These are phyloP conservation scores for Aptenodytes forsteri DNA, from an alignment of 2,113 vertebrate genomes.

Conservation along the genomic window DNA sequence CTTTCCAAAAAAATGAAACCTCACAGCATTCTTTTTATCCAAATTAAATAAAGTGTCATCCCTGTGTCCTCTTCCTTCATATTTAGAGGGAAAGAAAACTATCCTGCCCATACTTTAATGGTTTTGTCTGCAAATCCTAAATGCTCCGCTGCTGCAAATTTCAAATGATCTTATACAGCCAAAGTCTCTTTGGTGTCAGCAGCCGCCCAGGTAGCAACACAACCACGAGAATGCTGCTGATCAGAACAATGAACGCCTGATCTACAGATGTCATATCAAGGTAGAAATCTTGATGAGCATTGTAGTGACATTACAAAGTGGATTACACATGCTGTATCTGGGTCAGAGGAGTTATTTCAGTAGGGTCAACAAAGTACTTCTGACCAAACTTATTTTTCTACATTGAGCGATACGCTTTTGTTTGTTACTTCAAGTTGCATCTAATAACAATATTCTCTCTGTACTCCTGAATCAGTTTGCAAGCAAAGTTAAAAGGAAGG, in stretches of 20 bases:
- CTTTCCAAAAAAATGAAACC: conserved; percentile 54
- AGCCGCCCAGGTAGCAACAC: conserved; percentile 64
- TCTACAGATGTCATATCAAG: conserved; percentile 65
- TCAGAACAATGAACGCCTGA: conserved; percentile 71
- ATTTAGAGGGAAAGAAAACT: conserved; percentile 66
- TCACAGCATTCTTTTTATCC: conserved; percentile 72
- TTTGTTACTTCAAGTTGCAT: conserved; percentile 37
- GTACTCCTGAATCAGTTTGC: neutral
- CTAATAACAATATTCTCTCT: neutral
- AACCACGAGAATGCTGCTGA: conserved; percentile 61
- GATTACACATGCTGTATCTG: conserved; percentile 69
- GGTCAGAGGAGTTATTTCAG: conserved; percentile 73
- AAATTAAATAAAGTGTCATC: conserved; percentile 74
- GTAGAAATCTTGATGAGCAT: conserved; percentile 75
- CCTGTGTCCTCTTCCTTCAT: conserved; percentile 69
- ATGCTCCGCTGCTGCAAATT: conserved; percentile 70
- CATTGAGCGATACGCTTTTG: conserved; percentile 8
- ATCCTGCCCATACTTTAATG: conserved; percentile 69
- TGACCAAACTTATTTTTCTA: conserved; percentile 64
- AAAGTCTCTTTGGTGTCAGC: conserved; percentile 71
- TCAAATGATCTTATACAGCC: conserved; percentile 71
- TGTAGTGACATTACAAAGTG: conserved; percentile 72
- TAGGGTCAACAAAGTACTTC: conserved; percentile 61
- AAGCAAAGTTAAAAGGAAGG: conserved; percentile 1
- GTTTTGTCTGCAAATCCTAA: conserved; percentile 71